Evolutionary conservation across 2,888 invertebrate genomes (phyloP).

Genomic region (Oligia latruncula): DNA sequence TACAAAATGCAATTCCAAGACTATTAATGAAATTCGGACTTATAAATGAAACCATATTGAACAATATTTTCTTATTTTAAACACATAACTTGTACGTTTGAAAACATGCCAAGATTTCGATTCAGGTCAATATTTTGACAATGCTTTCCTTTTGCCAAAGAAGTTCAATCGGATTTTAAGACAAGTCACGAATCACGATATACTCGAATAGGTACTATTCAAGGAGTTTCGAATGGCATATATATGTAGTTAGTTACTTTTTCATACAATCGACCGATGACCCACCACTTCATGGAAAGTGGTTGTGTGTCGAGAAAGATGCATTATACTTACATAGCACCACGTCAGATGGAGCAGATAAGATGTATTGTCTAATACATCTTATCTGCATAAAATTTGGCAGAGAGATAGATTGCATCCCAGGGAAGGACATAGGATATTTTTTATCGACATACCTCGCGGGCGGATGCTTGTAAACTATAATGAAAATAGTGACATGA

Average conservation of each 20-base stretch:
- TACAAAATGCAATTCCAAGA: neutral
- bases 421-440: too few species aligned
- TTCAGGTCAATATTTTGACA: slow-evolving; percentile 35
- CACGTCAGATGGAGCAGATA: too few species aligned
- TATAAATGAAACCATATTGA: slow-evolving; percentile 1
- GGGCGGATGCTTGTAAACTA: too few species aligned
- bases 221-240: neutral
- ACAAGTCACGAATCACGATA: neutral
- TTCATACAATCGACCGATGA: neutral
- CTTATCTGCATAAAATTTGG: too few species aligned
- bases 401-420: too few species aligned
- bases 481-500: too few species aligned
- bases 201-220: neutral
- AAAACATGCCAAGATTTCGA: slow-evolving; percentile 29
- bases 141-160: slow-evolving; percentile 13
- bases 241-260: neutral
- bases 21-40: neutral
- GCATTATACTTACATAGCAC: neutral
- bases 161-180: slow-evolving; percentile 18
- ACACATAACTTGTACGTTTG: slow-evolving; percentile 28
- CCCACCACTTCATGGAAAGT: neutral
- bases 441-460: too few species aligned
- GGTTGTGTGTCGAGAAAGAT: neutral
- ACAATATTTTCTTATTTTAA: slow-evolving; percentile 19
- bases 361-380: too few species aligned